phyloP scores from a whole-genome alignment of 2,797 vertebrate genomes.

The Notoglanidium macrostoma region DNA sequence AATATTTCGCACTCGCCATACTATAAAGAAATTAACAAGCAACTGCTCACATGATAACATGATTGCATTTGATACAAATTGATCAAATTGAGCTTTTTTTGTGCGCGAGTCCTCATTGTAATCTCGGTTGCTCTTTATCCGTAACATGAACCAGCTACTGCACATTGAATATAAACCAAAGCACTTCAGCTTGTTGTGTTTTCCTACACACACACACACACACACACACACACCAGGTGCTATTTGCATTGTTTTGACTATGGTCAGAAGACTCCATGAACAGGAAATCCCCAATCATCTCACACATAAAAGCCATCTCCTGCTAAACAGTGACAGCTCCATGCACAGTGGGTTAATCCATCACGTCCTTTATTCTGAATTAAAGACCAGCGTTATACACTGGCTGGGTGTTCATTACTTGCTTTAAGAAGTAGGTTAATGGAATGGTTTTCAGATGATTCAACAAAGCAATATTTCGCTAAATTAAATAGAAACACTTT shows the following conservation, averaged over 20 bases:
- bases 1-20: not conserved
- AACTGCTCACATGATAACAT: not conserved
- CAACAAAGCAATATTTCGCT: too few species aligned
- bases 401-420: too few species aligned
- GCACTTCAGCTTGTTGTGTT: slow-evolving; percentile 6
- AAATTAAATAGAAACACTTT: too few species aligned
- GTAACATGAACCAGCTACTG: slow-evolving; percentile 15
- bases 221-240: slow-evolving; percentile 20
- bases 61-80: not conserved
- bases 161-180: not conserved
- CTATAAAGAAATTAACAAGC: not conserved
- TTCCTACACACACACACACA: not conserved
- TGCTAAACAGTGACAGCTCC: slow-evolving; percentile 13
- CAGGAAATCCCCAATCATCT: slow-evolving; percentile 35
- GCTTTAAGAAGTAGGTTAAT: too few species aligned
- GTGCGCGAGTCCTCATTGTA: not conserved
- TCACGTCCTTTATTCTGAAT: not conserved
- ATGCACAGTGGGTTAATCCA: slow-evolving; percentile 28
- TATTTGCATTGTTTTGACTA: slow-evolving; percentile 38
- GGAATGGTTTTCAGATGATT: too few species aligned
- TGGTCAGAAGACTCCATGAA: not conserved
- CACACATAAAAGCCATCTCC: slow-evolving; percentile 26
- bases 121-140: not conserved
- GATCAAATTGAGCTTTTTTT: not conserved
- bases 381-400: not conserved